Percentiles rank a stretch among this genome's conserved stretches.
phyloP scores from a whole-genome alignment of 2,797 vertebrate species.

The Decapterus maruadsi region DNA sequence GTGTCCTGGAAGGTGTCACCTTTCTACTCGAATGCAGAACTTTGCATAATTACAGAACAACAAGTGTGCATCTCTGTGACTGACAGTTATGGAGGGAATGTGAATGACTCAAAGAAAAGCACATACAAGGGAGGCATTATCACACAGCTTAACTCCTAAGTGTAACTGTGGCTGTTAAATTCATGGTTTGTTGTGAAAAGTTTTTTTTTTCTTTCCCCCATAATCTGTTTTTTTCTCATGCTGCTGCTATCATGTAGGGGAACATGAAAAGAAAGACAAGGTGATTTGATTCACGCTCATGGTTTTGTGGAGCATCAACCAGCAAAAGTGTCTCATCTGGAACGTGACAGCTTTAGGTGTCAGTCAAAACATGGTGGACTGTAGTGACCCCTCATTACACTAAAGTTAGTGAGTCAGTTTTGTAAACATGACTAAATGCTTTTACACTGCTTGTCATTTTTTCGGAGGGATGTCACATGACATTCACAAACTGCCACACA shows the following conservation, averaged over 20 bases:
- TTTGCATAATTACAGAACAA: slow-evolving; percentile 68
- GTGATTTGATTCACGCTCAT: no score
- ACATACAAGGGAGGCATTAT: slow-evolving; percentile 13
- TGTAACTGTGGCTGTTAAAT: not conserved
- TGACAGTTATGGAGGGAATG: slow-evolving; percentile 18
- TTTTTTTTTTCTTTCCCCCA: not conserved
- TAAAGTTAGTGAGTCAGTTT: no score
- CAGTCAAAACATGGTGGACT: no score
- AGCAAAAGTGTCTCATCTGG: no score
- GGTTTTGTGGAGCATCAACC: no score
- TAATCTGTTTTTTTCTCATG: not conserved
- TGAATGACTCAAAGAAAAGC: not conserved
- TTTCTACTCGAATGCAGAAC: slow-evolving; percentile 57
- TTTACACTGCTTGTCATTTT: no score
- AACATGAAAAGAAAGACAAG: not conserved
- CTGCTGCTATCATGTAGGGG: not conserved
- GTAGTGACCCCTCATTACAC: no score
- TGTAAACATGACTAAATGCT: no score
- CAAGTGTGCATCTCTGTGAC: slow-evolving; percentile 39
- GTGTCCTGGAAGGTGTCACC: slow-evolving; percentile 32
- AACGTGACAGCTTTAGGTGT: no score
- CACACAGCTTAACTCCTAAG: slow-evolving; percentile 10
- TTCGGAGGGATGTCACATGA: no score
- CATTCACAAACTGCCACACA: no score
- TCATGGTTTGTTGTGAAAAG: not conserved